Conservation (phyloP, 2,113 vertebrate species). For the Chroicocephalus ridibundus region DNA sequence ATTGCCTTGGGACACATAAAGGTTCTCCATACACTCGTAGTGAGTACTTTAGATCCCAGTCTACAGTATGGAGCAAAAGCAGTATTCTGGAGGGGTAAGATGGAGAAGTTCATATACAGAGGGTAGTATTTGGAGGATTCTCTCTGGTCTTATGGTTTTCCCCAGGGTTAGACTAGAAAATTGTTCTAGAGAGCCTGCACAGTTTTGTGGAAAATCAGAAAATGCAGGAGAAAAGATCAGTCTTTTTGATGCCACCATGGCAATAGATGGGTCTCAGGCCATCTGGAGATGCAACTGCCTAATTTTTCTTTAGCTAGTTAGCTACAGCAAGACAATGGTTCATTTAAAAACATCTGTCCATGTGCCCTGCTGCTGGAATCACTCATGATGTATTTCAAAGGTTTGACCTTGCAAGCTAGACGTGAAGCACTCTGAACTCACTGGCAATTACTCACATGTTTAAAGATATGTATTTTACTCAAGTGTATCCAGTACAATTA, state of each 20-base stretch:
- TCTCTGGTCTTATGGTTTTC: background rate
- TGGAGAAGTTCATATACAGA: background rate
- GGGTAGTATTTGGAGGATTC: background rate
- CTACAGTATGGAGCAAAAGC: background rate
- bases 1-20: background rate
- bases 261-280: background rate
- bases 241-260: background rate
- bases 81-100: background rate
- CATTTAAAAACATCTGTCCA: background rate
- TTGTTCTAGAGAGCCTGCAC: background rate
- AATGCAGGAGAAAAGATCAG: background rate
- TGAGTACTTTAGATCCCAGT: background rate
- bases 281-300: background rate
- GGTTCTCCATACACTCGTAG: background rate
- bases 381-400: background rate
- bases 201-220: background rate
- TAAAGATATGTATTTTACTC: background rate
- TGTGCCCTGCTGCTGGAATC: background rate
- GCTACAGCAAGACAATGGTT: background rate
- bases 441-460: background rate
- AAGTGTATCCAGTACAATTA: background rate
- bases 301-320: slow-evolving; percentile 8
- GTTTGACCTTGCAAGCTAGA: background rate
- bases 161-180: background rate
- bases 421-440: background rate